Evolutionary conservation across 2,888 invertebrate species (phyloP).

Genomic region (Hirtodrosophila cameraria): DNA sequence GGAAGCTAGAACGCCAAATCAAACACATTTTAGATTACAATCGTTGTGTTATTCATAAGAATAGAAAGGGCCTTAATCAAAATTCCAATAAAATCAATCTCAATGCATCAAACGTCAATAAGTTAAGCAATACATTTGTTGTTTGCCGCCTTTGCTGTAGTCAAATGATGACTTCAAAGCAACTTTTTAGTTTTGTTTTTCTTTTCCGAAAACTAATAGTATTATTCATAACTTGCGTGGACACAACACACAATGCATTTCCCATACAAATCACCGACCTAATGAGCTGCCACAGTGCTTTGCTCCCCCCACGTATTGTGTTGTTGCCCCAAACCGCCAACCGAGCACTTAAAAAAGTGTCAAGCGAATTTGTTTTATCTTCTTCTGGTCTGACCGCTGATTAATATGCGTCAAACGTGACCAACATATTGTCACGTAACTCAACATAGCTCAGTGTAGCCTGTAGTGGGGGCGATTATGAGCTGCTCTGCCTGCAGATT

Average conservation of each 20-base stretch:
- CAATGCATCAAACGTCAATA: too few relatives aligned
- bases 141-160: constrained; percentile 4
- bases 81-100: too few relatives aligned
- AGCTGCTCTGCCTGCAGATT: constrained; percentile 27
- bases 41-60: too few relatives aligned
- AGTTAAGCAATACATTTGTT: too few relatives aligned
- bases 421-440: constrained; percentile 73
- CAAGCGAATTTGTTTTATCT: constrained; percentile 43
- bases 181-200: not conserved
- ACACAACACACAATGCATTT: constrained; percentile 35
- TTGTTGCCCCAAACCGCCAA: not conserved
- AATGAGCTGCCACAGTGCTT: constrained; percentile 40
- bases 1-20: too few relatives aligned
- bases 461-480: not conserved
- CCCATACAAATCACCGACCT: constrained; percentile 56
- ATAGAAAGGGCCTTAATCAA: too few relatives aligned
- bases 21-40: too few relatives aligned
- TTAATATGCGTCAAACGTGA: constrained; percentile 65
- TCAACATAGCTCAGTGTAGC: not conserved
- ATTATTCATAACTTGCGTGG: constrained; percentile 22
- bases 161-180: not conserved
- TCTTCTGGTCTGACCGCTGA: constrained; percentile 37
- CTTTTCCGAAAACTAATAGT: not conserved
- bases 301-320: not conserved
- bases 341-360: constrained; percentile 30